Evolutionary conservation across 2,797 vertebrate species (phyloP), one percentile per base, ranked within the genome.

Genomic region (Cyprinodon diabolis): DNA sequence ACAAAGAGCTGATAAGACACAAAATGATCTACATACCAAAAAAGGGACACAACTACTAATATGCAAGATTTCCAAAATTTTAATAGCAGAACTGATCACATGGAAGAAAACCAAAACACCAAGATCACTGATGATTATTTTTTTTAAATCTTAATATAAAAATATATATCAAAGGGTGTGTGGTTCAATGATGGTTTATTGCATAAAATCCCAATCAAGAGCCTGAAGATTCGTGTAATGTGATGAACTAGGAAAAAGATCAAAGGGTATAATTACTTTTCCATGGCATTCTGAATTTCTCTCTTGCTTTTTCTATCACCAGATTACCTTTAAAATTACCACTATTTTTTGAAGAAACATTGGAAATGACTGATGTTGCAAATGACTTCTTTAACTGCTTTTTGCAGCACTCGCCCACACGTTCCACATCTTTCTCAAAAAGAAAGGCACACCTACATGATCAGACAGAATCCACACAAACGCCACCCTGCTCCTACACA

Each of bases 361-460:
- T 25, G 62, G 47, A 25, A 40, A 73, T 76, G 7, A 72, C 56
- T 23, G 49, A 74, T 80, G 71, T 86, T 79, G 72, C 75, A 78
- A 35, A n/a, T 1, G 21, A 49, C 71, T 80, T 75, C 66, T 80
- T 84, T 75, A 72, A 80, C 67, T 78, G 21, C 81, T 86, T 70
- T 75, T 82, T 90, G 79, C 83, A 87, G 72, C 80, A 75, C 72
- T 81, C 84, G 86, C 91, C 87, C 89, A 91, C 89, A 82, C 82
- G 52, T 71, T 89, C 70, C 67, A 65, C 68, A 25, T 49, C 74
- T 78, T 82, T 68, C 71, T 66, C 35, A 47, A 23, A 79, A 85
- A 77, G 81, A 82, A 81, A 90, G 78, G 72, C 85, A 82, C 83
- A 86, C 86, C 81, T 84, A 90, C 89, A 87, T 77, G 56, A 82